phyloP scores from a whole-genome alignment of 2,797 vertebrate genomes.

The Sebastes iracundus region DNA sequence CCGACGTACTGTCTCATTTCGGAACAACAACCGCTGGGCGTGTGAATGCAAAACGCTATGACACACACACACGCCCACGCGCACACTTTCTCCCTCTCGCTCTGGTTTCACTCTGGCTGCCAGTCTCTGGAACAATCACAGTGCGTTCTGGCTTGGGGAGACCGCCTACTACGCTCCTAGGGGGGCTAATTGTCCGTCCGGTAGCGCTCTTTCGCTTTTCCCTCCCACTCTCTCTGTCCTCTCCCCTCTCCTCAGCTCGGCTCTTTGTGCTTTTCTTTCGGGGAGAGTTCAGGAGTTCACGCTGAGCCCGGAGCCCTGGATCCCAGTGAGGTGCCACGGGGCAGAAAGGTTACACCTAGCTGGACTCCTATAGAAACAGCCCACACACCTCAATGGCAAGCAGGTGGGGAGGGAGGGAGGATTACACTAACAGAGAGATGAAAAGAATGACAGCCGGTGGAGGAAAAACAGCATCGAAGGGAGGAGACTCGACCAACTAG shows the following conservation, averaged over 20 bases:
- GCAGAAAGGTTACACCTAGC: slow-evolving; percentile 71
- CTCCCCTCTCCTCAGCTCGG: slow-evolving; percentile 6
- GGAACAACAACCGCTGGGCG: slow-evolving; percentile 64
- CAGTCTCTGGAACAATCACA: slow-evolving; percentile 26
- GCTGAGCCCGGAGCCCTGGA: slow-evolving; percentile 48
- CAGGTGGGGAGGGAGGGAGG: not conserved
- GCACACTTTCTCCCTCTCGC: slow-evolving; percentile 8
- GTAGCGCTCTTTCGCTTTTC: slow-evolving; percentile 38
- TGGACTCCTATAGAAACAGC: slow-evolving; percentile 59
- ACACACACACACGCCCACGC: slow-evolving; percentile 19
- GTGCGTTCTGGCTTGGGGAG: slow-evolving; percentile 42
- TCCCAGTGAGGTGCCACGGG: slow-evolving; percentile 60
- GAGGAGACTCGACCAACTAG: not conserved
- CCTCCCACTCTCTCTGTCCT: slow-evolving; percentile 54
- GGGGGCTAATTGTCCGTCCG: slow-evolving; percentile 78
- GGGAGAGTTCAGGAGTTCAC: slow-evolving; percentile 54
- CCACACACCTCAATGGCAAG: slow-evolving; percentile 38
- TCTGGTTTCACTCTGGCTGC: slow-evolving; percentile 7
- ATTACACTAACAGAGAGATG: not conserved
- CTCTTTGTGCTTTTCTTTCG: slow-evolving; percentile 46
- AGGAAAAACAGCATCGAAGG: slow-evolving; percentile 10
- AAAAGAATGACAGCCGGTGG: not conserved
- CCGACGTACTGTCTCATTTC: slow-evolving; percentile 53
- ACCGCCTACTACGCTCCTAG: slow-evolving; percentile 69
- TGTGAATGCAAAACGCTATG: slow-evolving; percentile 53